phyloP scores from a whole-genome alignment of 2,888 invertebrate species.

The Griposia aprilina region DNA sequence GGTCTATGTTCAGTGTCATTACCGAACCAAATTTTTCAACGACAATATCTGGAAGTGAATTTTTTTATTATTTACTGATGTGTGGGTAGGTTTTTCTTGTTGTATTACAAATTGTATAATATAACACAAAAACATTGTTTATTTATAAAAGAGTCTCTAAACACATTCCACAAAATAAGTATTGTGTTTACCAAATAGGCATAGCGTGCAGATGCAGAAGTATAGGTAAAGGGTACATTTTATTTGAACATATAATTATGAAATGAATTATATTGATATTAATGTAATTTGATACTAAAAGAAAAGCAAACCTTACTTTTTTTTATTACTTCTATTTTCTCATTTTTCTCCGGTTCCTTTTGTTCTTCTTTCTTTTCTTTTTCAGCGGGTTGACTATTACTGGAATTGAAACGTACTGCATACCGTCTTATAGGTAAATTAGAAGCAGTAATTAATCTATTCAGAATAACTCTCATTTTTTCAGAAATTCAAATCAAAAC shows the following conservation, averaged over 20 bases:
- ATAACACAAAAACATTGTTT: not conserved
- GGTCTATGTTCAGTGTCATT: slow-evolving; percentile 96
- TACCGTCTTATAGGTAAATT: slow-evolving; percentile 72
- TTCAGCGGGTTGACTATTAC: slow-evolving; percentile 70
- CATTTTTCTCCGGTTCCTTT: slow-evolving; percentile 70
- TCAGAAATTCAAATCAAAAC: slow-evolving; percentile 24
- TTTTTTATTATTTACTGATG: not conserved
- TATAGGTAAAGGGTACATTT: not conserved
- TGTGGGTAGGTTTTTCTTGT: not conserved
- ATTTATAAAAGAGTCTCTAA: not conserved
- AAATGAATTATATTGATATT: not conserved
- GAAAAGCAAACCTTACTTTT: slow-evolving; percentile 78
- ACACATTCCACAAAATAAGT: not conserved
- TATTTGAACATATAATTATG: no score
- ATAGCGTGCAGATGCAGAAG: not conserved
- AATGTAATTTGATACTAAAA: not conserved
- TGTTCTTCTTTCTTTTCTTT: slow-evolving; percentile 62
- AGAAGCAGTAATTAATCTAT: slow-evolving; percentile 69
- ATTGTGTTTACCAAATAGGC: no score
- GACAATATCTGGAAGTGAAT: slow-evolving; percentile 80
- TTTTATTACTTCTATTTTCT: slow-evolving; percentile 78
- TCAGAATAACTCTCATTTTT: slow-evolving; percentile 85
- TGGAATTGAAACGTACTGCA: slow-evolving; percentile 75
- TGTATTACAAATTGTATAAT: not conserved
- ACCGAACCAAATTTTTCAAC: slow-evolving; percentile 92